phyloP scores from a whole-genome alignment of 2,888 invertebrate genomes.

The Polyommatus icarus region DNA sequence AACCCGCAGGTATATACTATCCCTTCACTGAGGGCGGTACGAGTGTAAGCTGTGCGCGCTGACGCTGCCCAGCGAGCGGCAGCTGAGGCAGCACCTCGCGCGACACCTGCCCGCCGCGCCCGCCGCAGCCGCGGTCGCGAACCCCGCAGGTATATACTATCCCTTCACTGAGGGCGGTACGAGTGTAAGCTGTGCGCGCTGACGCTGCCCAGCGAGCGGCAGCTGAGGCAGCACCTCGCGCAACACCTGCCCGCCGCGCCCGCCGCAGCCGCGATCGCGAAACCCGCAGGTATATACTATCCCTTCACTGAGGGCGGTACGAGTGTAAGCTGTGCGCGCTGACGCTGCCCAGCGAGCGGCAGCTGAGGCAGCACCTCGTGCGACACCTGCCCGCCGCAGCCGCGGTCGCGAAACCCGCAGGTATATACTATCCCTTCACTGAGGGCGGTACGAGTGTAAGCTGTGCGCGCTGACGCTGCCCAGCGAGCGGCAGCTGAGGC shows the following conservation, averaged over 20 bases:
- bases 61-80: slow-evolving; percentile 44
- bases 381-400: slow-evolving; percentile 34
- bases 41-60: slow-evolving; percentile 53
- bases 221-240: slow-evolving; percentile 50
- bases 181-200: slow-evolving; percentile 53
- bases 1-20: slow-evolving; percentile 28
- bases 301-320: no score
- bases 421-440: no score
- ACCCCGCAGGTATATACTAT: slow-evolving; percentile 27
- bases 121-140: not conserved
- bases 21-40: no score
- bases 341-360: slow-evolving; percentile 44
- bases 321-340: slow-evolving; percentile 53
- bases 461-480: slow-evolving; percentile 52
- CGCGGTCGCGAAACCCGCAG: slow-evolving; percentile 18
- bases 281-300: slow-evolving; percentile 28
- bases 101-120: slow-evolving; percentile 35
- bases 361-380: slow-evolving; percentile 50
- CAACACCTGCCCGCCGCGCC: slow-evolving; percentile 35
- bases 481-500: slow-evolving; percentile 45
- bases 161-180: no score
- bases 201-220: slow-evolving; percentile 44
- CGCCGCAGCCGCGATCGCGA: not conserved
- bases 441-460: slow-evolving; percentile 49
- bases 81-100: slow-evolving; percentile 50